These are phyloP conservation scores for Cebus imitator DNA, from an alignment of 2,113 vertebrate genomes.

Conservation along the genomic window DNA sequence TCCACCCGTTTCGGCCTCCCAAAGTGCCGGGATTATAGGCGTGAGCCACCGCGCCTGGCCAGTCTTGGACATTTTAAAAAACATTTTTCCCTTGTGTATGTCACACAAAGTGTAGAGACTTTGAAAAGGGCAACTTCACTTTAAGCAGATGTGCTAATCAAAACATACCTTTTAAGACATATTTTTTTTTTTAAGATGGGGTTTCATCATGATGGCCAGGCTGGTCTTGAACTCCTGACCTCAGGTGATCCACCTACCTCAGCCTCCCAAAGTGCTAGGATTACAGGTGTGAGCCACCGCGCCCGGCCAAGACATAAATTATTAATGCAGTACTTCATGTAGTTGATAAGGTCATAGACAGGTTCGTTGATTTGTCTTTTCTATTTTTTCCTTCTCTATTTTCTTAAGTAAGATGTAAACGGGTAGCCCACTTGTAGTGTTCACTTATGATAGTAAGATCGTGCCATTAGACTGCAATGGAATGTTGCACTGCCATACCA, in stretches of 20 bases:
- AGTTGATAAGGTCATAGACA: background rate
- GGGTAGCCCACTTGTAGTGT: background rate
- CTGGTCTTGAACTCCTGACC: too few species aligned
- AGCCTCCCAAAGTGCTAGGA: too few species aligned
- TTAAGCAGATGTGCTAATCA: background rate
- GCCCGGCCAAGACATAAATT: background rate
- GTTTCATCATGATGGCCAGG: too few species aligned
- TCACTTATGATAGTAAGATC: background rate
- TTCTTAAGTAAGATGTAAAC: conserved; percentile 7
- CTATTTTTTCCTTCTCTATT: background rate
- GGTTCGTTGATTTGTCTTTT: background rate
- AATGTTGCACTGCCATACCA: background rate
- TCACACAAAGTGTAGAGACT: background rate
- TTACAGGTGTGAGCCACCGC: too few species aligned
- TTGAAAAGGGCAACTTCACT: background rate
- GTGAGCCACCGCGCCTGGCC: too few species aligned
- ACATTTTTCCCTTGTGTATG: background rate
- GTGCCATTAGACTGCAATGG: background rate
- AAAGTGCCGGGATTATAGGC: too few species aligned
- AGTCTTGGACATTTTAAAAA: background rate
- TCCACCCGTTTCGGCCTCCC: too few species aligned
- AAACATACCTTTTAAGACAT: background rate
- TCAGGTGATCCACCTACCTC: too few species aligned
- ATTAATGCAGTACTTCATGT: background rate
- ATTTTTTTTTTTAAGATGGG: background rate